These are phyloP conservation scores for Phymanthus crucifer DNA, from an alignment of 92 coral and sea anemone species.

Conservation along the genomic window DNA sequence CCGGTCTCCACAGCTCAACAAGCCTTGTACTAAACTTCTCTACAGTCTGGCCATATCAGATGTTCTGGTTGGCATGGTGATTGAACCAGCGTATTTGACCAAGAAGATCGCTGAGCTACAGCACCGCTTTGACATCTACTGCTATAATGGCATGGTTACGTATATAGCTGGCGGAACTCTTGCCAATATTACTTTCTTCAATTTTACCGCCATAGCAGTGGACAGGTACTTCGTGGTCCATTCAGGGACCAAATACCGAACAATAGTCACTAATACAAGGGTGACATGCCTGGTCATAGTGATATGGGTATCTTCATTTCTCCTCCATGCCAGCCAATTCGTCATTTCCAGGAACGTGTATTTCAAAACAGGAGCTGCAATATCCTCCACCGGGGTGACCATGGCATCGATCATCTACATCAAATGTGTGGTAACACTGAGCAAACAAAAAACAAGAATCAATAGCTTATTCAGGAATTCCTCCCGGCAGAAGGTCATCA, in stretches of 20 bases:
- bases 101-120: too few species aligned
- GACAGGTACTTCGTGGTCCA: conserved; percentile 5
- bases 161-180: background rate
- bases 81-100: too few species aligned
- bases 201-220: background rate
- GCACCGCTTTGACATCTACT: too few species aligned
- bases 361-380: background rate
- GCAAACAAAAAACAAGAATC: background rate
- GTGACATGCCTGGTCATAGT: conserved; percentile 1
- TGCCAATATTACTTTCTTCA: background rate
- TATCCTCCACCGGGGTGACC: background rate
- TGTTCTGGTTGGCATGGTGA: too few species aligned
- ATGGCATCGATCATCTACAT: background rate
- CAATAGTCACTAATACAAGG: conserved; percentile 8
- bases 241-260: background rate
- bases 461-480: background rate
- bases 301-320: background rate
- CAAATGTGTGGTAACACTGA: background rate
- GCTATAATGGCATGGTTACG: background rate
- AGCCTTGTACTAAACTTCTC: too few species aligned
- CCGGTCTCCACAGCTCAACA: too few species aligned
- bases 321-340: background rate
- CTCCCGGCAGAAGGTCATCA: background rate
- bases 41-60: too few species aligned
- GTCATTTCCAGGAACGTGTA: background rate